Percentiles rank a stretch among this genome's conserved stretches.
Evolutionary conservation across 2,113 vertebrate species (phyloP).

Genomic region (Dermatemys mawii): DNA sequence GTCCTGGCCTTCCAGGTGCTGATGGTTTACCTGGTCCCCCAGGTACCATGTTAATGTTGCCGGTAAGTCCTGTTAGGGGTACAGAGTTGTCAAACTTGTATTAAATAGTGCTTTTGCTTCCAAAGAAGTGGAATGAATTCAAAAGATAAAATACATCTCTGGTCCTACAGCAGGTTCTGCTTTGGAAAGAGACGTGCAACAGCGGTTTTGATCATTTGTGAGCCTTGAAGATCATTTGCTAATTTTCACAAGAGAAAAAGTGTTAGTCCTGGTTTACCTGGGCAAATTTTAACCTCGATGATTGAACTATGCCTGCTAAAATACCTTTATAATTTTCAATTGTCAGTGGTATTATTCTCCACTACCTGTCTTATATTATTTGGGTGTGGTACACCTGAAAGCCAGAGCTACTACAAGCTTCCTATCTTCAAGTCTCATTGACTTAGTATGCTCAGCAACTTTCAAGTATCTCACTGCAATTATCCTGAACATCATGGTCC

Average conservation of each 20-base stretch:
- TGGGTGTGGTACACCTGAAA: conserved; percentile 22
- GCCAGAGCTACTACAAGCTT: neutral
- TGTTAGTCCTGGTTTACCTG: neutral
- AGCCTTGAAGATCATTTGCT: neutral
- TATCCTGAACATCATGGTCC: neutral
- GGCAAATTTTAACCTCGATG: neutral
- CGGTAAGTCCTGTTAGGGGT: conserved; percentile 80
- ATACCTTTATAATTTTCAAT: conserved; percentile 24
- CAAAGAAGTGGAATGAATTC: neutral
- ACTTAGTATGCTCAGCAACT: conserved; percentile 35
- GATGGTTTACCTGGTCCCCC: conserved; percentile 95
- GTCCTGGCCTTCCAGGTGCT: conserved; percentile 92
- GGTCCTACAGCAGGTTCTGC: neutral
- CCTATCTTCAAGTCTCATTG: conserved; percentile 28
- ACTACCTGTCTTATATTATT: neutral
- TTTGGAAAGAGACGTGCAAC: neutral
- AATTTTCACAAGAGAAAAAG: neutral
- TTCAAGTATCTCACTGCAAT: neutral
- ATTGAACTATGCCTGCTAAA: neutral
- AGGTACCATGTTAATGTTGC: conserved; percentile 97
- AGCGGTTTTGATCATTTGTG: neutral
- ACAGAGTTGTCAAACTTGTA: neutral
- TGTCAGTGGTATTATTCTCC: neutral
- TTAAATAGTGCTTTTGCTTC: neutral
- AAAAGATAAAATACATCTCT: neutral